Conservation (phyloP, 2,113 vertebrate genomes). For the Lanius collurio region DNA sequence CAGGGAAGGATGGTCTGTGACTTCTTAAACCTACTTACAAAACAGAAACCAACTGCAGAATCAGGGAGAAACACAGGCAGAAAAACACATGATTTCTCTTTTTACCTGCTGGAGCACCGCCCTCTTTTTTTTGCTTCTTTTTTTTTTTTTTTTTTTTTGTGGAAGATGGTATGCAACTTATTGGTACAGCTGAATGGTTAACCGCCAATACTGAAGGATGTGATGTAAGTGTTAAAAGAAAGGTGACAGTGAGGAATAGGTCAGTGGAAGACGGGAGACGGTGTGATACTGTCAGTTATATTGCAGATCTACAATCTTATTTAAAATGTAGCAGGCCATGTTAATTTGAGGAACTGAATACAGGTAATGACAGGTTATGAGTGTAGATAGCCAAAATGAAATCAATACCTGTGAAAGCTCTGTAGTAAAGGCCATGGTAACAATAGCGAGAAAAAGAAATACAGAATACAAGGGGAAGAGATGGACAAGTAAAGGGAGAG, state of each 20-base stretch:
- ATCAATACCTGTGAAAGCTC: neutral
- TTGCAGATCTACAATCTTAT: neutral
- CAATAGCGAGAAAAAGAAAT: neutral
- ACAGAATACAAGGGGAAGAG: neutral
- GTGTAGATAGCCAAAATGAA: neutral
- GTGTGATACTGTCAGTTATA: neutral
- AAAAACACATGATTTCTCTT: neutral
- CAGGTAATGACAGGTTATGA: neutral
- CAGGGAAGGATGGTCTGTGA: accelerated
- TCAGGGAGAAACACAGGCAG: accelerated
- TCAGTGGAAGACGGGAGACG: neutral
- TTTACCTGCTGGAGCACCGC: accelerated
- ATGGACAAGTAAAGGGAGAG: neutral
- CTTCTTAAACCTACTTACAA: neutral
- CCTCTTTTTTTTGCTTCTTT: neutral
- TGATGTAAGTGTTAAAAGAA: neutral
- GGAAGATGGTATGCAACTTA: neutral
- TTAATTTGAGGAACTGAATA: neutral
- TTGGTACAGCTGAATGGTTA: neutral
- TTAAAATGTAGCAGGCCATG: neutral
- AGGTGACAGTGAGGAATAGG: neutral
- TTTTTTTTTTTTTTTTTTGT: accelerated
- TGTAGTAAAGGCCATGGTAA: neutral
- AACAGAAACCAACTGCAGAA: neutral
- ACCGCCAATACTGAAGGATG: neutral